phyloP scores from a whole-genome alignment of 2,888 invertebrate genomes.

The Athalia circularis region DNA sequence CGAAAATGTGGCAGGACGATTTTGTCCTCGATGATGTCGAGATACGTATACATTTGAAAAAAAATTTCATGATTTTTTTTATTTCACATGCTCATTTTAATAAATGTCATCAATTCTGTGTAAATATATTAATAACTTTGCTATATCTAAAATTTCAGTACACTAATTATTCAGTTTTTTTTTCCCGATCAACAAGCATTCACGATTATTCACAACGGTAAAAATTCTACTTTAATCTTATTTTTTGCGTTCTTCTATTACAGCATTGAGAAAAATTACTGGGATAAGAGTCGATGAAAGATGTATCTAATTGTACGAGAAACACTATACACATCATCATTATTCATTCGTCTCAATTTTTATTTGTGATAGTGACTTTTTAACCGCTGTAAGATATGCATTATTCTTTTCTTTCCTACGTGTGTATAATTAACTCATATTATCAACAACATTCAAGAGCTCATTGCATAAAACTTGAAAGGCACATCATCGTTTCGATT shows the following conservation, averaged over 20 bases:
- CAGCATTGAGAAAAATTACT: no score
- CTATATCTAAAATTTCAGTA: not conserved
- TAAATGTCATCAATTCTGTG: no score
- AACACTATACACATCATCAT: not conserved
- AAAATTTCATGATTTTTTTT: no score
- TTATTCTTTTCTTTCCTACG: conserved; percentile 11
- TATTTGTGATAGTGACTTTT: not conserved
- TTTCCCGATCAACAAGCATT: conserved; percentile 50
- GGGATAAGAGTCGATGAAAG: not conserved
- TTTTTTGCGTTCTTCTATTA: not conserved
- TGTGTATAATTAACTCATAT: conserved; percentile 1
- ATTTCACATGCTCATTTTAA: no score
- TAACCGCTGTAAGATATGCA: conserved; percentile 33
- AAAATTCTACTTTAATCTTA: not conserved
- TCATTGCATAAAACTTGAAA: conserved; percentile 15
- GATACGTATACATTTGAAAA: no score
- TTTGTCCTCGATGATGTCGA: no score
- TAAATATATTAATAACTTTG: not conserved
- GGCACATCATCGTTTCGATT: conserved; percentile 35
- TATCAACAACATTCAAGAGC: conserved; percentile 22
- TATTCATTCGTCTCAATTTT: not conserved
- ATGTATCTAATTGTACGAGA: not conserved
- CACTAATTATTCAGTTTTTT: conserved; percentile 40
- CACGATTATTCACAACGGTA: conserved; percentile 34
- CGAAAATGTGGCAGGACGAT: no score